A percentile compares a stretch with the other conserved stretches of the same genome.
These are phyloP conservation scores for Willisornis vidua DNA, from an alignment of 2,113 vertebrate genomes.

Conservation along the genomic window DNA sequence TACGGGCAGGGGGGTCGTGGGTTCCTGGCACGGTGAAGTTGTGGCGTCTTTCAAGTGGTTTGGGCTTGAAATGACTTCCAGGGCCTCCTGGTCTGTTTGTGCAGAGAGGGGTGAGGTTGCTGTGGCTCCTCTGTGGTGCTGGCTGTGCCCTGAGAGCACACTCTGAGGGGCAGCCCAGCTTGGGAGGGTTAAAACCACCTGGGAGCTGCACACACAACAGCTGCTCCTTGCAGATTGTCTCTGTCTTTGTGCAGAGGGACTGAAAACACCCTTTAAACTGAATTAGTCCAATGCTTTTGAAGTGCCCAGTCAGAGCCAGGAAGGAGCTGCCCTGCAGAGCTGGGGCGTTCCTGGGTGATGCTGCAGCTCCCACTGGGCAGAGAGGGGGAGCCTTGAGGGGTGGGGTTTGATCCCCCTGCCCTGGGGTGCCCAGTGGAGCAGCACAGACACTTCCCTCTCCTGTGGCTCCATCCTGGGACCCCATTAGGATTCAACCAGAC, in stretches of 20 bases:
- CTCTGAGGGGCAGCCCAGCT: background rate
- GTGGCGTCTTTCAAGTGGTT: background rate
- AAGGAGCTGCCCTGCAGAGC: background rate
- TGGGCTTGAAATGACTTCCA: background rate
- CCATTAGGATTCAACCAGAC: background rate
- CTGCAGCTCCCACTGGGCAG: background rate
- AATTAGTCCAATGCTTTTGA: background rate
- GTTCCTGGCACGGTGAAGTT: background rate
- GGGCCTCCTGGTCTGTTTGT: background rate
- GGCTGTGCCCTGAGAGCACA: background rate
- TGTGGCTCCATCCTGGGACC: background rate
- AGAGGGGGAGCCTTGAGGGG: background rate
- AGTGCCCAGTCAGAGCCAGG: background rate
- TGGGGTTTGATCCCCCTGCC: background rate
- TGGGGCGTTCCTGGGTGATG: background rate
- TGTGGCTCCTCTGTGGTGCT: background rate
- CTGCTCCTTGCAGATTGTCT: background rate
- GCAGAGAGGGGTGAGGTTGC: background rate
- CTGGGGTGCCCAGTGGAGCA: background rate
- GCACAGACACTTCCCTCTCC: background rate
- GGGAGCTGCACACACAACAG: background rate
- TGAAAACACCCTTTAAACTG: background rate
- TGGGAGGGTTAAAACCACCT: background rate
- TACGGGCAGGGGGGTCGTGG: accelerated
- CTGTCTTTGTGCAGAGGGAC: background rate